These are phyloP conservation scores for Trissolcus japonicus DNA, from an alignment of 2,888 invertebrate species.

Conservation along the genomic window DNA sequence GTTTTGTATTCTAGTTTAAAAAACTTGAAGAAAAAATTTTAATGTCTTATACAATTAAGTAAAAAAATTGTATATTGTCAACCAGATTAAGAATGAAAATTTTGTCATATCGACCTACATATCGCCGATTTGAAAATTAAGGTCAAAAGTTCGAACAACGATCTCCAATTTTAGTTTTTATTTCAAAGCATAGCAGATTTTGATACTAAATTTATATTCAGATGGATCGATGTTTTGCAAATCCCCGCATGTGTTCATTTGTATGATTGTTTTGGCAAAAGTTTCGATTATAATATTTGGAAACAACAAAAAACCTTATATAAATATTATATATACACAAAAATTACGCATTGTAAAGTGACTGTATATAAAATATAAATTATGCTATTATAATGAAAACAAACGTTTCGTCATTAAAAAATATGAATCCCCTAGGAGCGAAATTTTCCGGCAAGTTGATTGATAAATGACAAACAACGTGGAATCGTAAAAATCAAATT, in stretches of 20 bases:
- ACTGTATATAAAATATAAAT: slow-evolving; percentile 75
- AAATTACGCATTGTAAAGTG: slow-evolving; percentile 71
- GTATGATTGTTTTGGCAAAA: neutral
- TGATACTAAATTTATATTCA: no score
- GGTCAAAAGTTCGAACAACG: neutral
- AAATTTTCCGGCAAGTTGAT: neutral
- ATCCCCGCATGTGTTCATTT: no score
- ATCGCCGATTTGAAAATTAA: slow-evolving; percentile 6
- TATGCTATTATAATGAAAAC: slow-evolving; percentile 59
- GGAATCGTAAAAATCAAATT: slow-evolving; percentile 7
- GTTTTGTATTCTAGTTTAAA: no score
- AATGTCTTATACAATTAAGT: no score
- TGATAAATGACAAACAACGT: slow-evolving; percentile 6
- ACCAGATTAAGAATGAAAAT: slow-evolving; percentile 25
- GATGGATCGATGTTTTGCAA: no score
- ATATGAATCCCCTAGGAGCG: neutral
- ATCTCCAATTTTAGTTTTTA: no score
- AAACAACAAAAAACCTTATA: slow-evolving; percentile 2
- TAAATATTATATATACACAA: slow-evolving; percentile 34
- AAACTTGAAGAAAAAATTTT: no score
- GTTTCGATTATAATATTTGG: no score
- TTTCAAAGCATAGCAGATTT: no score
- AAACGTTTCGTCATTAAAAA: neutral
- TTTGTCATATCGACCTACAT: slow-evolving; percentile 48
- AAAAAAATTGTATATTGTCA: no score